Evolutionary conservation across 2,797 vertebrate species (phyloP).

Genomic region (Valencia hispanica): DNA sequence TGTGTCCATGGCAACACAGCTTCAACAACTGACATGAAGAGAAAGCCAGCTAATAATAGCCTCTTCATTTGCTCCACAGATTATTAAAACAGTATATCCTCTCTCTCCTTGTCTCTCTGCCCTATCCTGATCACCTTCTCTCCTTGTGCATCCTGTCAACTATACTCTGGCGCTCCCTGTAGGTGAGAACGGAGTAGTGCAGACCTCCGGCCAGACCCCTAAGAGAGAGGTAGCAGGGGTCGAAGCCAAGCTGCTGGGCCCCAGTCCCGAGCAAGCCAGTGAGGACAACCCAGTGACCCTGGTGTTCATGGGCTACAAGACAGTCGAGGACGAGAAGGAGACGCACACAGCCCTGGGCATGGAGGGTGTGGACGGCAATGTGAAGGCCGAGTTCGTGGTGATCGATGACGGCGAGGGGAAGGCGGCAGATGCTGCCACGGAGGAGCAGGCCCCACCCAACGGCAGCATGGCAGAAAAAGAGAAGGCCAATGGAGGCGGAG

Average conservation of each 20-base stretch:
- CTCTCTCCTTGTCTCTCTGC: conserved; percentile 43
- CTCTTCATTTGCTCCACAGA: conserved; percentile 46
- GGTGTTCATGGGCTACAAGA: conserved; percentile 98
- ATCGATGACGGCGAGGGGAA: conserved; percentile 89
- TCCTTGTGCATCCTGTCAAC: background rate
- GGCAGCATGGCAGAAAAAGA: conserved; percentile 86
- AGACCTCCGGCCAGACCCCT: conserved; percentile 77
- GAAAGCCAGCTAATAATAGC: conserved; percentile 40
- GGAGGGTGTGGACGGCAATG: conserved; percentile 85
- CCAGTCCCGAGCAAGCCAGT: conserved; percentile 81
- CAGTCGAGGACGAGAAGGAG: conserved; percentile 88
- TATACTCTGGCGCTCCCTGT: conserved; percentile 59
- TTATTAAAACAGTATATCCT: conserved; percentile 65
- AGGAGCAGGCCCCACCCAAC: conserved; percentile 84
- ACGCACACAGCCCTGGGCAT: conserved; percentile 87
- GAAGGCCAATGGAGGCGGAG: conserved; percentile 77
- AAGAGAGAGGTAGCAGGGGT: conserved; percentile 89
- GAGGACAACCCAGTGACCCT: conserved; percentile 93
- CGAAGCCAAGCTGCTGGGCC: conserved; percentile 85
- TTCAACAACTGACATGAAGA: conserved; percentile 29
- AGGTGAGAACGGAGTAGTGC: conserved; percentile 81
- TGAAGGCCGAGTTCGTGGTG: conserved; percentile 94
- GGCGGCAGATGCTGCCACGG: conserved; percentile 74
- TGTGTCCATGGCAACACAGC: conserved; percentile 58
- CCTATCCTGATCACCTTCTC: conserved; percentile 25